Base-by-base conservation (phyloP, 2,113 vertebrate species). In the Microtus richardsoni region DNA sequence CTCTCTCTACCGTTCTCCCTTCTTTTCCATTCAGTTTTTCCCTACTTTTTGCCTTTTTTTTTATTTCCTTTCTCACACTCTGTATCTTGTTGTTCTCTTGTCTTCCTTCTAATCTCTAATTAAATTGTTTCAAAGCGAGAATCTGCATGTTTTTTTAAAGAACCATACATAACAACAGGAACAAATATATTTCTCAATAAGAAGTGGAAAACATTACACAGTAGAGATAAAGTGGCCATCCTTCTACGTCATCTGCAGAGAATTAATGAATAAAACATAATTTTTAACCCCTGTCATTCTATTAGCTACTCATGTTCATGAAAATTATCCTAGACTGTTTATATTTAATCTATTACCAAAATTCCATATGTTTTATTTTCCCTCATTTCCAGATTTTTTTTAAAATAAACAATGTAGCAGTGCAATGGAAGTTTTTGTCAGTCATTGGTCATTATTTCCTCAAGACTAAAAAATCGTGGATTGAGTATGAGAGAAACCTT, bases 151-250 rank as follows among this genome's bases (percentile, higher is more conserved):
- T 62, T 39, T 3, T 12, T 89, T 70, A 86, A 89, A 89, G 7
- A 73, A 71, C 21, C 9, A 21, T 60, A 2, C 13, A 60, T 60
- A 83, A 52, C 4, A 44, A 64, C 16, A 52, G 17, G 52, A 88
- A 85, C 7, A 89, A 91, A 60, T 86, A 52, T 33, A 21, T 3
- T 88, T 79, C 41, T 89, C 28, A 86, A 60, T 79, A 16, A n/a
- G 71, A 52, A 70, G 0, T 79, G 22, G 36, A 70, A 74, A 4
- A 30, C 17, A 54, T 70, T 74, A 44, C 2, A 39, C 70, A 82
- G 13, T 0, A 36, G 13, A 47, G 17, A 30, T 41, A 39, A 41
- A 33, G n/a, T 60, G 3, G 33, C 0, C 1, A 4, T 49, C 19
- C 19, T 36, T 2, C 33, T 52, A 58, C 4, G 54, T 49, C 11